Conservation (phyloP, 1,140 invertebrate species). For the Pomacea maculata region DNA sequence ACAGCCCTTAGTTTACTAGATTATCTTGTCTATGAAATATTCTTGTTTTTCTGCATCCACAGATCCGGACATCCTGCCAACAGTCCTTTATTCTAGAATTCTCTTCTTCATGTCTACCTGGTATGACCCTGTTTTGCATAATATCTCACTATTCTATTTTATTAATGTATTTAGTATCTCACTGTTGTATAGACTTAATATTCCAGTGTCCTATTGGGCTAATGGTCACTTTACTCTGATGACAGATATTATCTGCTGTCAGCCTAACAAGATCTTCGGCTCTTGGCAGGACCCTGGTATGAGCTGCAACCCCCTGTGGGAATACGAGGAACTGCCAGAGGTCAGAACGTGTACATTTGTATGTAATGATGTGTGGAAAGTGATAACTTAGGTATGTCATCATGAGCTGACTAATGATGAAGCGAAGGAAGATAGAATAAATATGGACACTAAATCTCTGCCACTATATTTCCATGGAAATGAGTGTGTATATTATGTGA, state of each 20-base stretch:
- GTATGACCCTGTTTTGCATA: conserved; percentile 35
- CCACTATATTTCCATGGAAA: not conserved
- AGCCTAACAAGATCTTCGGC: conserved; percentile 49
- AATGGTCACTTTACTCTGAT: not conserved
- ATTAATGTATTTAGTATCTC: not conserved
- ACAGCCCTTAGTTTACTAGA: too few species aligned
- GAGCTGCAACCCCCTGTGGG: conserved; percentile 52
- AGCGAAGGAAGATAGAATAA: too few species aligned
- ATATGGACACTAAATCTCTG: not conserved
- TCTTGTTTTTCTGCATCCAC: conserved; percentile 26
- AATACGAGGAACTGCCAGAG: conserved; percentile 44
- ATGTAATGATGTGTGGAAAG: not conserved
- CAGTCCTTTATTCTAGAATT: conserved; percentile 60
- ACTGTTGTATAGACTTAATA: too few species aligned
- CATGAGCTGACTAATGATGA: too few species aligned
- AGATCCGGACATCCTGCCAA: conserved; percentile 59
- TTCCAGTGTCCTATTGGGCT: too few species aligned
- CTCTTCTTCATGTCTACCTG: conserved; percentile 60
- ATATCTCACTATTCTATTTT: not conserved
- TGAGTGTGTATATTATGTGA: not conserved
- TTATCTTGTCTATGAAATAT: not conserved
- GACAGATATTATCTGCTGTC: conserved; percentile 54
- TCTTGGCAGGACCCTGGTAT: conserved; percentile 46
- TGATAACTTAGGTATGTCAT: too few species aligned
- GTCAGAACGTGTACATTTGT: conserved; percentile 23